Percentiles rank a stretch among this genome's conserved stretches.
Evolutionary conservation across 2,797 vertebrate species (phyloP).

Genomic region (Knipowitschia caucasica): DNA sequence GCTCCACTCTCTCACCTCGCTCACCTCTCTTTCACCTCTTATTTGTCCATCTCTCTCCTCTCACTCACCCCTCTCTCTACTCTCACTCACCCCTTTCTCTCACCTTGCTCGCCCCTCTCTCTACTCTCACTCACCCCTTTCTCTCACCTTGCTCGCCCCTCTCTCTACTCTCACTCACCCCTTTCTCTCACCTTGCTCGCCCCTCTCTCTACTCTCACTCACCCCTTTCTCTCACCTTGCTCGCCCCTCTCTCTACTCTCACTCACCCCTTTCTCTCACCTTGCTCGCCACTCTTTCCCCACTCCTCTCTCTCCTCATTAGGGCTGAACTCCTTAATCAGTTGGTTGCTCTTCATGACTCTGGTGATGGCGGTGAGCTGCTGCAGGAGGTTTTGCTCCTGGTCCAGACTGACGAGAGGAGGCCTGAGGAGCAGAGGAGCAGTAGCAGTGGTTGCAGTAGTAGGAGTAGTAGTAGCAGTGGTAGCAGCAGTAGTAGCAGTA

Average conservation of each 20-base stretch:
- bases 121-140: too few relatives aligned
- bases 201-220: not conserved
- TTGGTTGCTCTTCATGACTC: slow-evolving; percentile 88
- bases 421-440: not conserved
- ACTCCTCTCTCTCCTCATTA: slow-evolving; percentile 78
- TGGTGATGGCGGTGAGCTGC: slow-evolving; percentile 91
- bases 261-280: not conserved
- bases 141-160: not conserved
- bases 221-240: not conserved
- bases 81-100: too few relatives aligned
- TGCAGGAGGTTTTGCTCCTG: slow-evolving; percentile 89
- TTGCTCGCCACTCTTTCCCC: not conserved
- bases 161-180: not conserved
- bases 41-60: too few relatives aligned
- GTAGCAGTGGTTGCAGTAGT: not conserved
- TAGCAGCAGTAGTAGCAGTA: not conserved
- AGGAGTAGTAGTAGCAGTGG: too few relatives aligned
- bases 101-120: too few relatives aligned
- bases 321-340: slow-evolving; percentile 79
- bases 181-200: not conserved
- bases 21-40: too few relatives aligned
- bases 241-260: not conserved
- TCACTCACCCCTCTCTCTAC: too few relatives aligned
- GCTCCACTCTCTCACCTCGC: too few relatives aligned
- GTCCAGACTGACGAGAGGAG: slow-evolving; percentile 77